Conservation (phyloP, 2,888 invertebrate species). For the Alentia gelatinosa region DNA sequence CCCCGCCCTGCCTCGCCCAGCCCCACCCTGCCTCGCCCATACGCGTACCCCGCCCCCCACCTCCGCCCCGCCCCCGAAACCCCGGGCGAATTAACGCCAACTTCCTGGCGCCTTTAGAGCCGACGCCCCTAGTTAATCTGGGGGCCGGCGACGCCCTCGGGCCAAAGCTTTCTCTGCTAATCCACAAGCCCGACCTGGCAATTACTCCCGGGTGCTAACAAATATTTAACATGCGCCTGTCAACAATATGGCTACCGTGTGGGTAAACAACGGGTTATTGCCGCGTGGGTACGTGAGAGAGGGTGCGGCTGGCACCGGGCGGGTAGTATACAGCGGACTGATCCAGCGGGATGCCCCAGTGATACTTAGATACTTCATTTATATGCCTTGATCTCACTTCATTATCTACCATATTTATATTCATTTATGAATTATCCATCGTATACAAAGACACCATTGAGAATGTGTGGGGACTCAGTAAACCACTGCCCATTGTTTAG, state of each 20-base stretch:
- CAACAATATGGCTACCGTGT: neutral
- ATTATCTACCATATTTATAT: too few species aligned
- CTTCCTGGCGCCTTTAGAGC: neutral
- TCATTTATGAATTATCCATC: too few species aligned
- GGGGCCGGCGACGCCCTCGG: neutral
- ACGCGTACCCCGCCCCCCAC: neutral
- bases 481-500: too few species aligned
- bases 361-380: too few species aligned
- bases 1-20: too few species aligned
- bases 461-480: too few species aligned
- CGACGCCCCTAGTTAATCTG: neutral
- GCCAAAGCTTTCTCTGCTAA: neutral
- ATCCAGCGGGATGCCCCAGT: too few species aligned
- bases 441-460: too few species aligned
- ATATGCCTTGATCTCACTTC: too few species aligned
- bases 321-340: too few species aligned
- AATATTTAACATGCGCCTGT: conserved; percentile 10
- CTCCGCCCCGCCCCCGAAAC: neutral
- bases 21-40: neutral
- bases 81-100: neutral
- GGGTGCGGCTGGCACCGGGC: too few species aligned
- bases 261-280: neutral
- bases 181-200: neutral
- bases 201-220: neutral
- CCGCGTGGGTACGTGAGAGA: neutral